phyloP scores from a whole-genome alignment of 2,888 invertebrate species.

The Amblyjoppa fuscipennis region DNA sequence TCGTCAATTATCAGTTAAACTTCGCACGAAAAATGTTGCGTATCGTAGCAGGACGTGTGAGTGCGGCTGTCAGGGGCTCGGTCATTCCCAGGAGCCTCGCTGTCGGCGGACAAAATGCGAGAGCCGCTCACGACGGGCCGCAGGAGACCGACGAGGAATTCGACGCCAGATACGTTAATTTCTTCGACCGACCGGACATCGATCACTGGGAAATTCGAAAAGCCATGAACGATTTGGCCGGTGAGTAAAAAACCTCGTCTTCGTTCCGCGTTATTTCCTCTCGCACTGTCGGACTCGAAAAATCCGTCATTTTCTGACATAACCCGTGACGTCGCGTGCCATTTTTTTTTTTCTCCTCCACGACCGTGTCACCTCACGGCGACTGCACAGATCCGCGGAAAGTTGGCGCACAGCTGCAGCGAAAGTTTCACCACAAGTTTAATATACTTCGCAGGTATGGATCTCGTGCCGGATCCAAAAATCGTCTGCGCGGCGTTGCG shows the following conservation, averaged over 20 bases:
- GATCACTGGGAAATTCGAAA: conserved; percentile 98
- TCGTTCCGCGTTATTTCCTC: background rate
- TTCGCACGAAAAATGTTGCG: conserved; percentile 76
- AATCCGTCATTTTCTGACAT: background rate
- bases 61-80: conserved; percentile 69
- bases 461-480: conserved; percentile 96
- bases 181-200: conserved; percentile 94
- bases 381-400: too few species aligned
- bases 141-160: conserved; percentile 94
- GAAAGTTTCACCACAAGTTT: background rate
- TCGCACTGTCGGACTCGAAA: background rate
- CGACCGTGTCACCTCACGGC: background rate
- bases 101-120: conserved; percentile 79
- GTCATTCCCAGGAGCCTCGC: conserved; percentile 69
- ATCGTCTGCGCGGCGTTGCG: conserved; percentile 94
- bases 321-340: background rate
- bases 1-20: conserved; percentile 12
- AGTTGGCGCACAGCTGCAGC: background rate
- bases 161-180: conserved; percentile 93
- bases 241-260: conserved; percentile 71
- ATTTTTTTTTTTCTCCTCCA: conserved; percentile 14
- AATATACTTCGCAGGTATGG: conserved; percentile 89
- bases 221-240: conserved; percentile 93
- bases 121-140: conserved; percentile 85
- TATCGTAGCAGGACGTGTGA: conserved; percentile 75